Base-by-base conservation (phyloP, 2,797 vertebrate species). In the Micropoecilia bifurca region DNA sequence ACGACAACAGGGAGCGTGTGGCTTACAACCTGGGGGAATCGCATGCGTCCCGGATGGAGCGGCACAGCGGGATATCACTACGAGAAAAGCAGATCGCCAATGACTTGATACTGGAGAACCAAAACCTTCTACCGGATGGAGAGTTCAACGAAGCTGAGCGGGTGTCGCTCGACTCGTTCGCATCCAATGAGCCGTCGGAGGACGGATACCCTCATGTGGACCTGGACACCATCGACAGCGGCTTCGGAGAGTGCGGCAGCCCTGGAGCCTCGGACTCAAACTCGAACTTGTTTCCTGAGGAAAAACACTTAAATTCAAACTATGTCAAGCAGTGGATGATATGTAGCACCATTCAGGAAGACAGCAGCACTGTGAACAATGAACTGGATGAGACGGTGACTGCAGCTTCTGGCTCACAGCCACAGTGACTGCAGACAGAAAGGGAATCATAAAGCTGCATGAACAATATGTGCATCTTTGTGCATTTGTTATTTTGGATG, bases 221-320 rank as follows among this genome's bases (percentile, higher is more conserved):
- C 90, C 77, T 99, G 94, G 98, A 99, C 93, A 99, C 98, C 7
- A 96, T 98, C 0, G 98, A 96, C 78, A 96, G 96, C n/a, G 95
- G 98, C 0, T 99, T 98, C n/a, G 95, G 92, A 7, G 97, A 98
- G 90, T 99, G 97, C 85, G 80, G 92, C 71, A 96, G 95, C 81
- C 96, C 95, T 0, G 84, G 90, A 41, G 91, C 82, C 28, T 90
- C 91, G 0, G 92, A 93, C 71, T 92, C 93, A 18, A 88, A 87
- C 75, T 71, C 69, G 8, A 87, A 94, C 59, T 83, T 87, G 12
- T 80, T 95, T 45, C 76, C 73, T 0, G 83, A 85, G n/a, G 83
- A 88, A 47, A 93, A 77, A 2, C 77, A 72, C 79, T 84, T 78
- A 0, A 91, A 92, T 36, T 95, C 96, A 0, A 95, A 95, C 90